A percentile compares a stretch with the other conserved stretches of the same genome.
These are phyloP conservation scores for Ramphastos sulfuratus DNA, from an alignment of 2,113 vertebrate genomes.

Conservation along the genomic window DNA sequence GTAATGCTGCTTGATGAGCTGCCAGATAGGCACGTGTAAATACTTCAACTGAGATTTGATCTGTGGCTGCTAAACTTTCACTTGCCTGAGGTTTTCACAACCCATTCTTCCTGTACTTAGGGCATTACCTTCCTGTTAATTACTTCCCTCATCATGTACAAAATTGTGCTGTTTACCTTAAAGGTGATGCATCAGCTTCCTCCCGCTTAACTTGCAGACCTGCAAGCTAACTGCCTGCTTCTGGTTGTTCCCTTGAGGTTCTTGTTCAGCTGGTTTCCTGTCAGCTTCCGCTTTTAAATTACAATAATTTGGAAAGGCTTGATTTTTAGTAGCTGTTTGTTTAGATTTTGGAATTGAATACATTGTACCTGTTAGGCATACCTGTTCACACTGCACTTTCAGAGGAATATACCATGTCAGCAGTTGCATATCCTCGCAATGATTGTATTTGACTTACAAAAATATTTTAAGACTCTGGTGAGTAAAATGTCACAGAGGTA, in stretches of 20 bases:
- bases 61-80: conserved; percentile 48
- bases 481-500: not conserved
- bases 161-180: conserved; percentile 63
- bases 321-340: conserved; percentile 36
- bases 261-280: conserved; percentile 47
- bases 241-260: conserved; percentile 16
- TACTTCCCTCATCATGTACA: conserved; percentile 52
- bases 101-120: conserved; percentile 50
- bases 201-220: conserved; percentile 42
- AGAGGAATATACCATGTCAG: not conserved
- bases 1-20: conserved; percentile 45
- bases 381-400: not conserved
- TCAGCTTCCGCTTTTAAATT: conserved; percentile 38
- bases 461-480: not conserved
- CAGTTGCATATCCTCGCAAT: not conserved
- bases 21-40: conserved; percentile 13
- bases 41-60: conserved; percentile 33
- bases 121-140: conserved; percentile 45
- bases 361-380: conserved; percentile 1
- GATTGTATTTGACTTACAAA: not conserved
- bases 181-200: conserved; percentile 40
- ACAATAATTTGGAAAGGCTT: not conserved
- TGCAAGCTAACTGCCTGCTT: conserved; percentile 50
- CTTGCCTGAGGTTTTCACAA: conserved; percentile 57
- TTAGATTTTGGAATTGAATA: conserved; percentile 35